Evolutionary conservation across 2,797 vertebrate genomes (phyloP).

Genomic region (Vultur gryphus): DNA sequence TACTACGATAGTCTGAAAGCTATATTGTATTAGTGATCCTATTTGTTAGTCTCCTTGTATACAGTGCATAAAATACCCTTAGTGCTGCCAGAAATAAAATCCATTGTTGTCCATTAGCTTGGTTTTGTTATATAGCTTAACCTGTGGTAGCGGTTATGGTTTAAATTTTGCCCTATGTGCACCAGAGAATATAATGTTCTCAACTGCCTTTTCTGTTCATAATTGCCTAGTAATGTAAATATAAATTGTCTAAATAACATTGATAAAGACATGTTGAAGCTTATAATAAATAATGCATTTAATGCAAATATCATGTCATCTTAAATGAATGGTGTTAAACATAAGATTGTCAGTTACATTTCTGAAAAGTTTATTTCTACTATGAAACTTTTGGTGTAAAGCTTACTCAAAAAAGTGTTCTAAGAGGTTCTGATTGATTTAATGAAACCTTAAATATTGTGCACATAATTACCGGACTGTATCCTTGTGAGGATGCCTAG

Average conservation of each 20-base stretch:
- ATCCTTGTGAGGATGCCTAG: background rate
- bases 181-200: background rate
- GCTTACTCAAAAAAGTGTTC: background rate
- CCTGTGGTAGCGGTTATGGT: background rate
- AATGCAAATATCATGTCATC: conserved; percentile 8
- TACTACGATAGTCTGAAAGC: background rate
- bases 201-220: background rate
- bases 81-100: background rate
- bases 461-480: background rate
- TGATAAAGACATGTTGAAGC: background rate
- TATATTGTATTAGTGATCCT: background rate
- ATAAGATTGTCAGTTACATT: background rate
- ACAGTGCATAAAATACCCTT: background rate
- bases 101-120: background rate
- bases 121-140: background rate
- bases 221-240: background rate
- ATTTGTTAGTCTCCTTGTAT: background rate
- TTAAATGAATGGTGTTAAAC: background rate
- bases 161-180: background rate
- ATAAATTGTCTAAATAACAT: background rate
- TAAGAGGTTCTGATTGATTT: background rate
- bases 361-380: background rate
- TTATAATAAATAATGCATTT: conserved; percentile 35
- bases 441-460: background rate
- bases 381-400: background rate